phyloP scores from a whole-genome alignment of 2,113 vertebrate species.

The Amphilophus citrinellus region DNA sequence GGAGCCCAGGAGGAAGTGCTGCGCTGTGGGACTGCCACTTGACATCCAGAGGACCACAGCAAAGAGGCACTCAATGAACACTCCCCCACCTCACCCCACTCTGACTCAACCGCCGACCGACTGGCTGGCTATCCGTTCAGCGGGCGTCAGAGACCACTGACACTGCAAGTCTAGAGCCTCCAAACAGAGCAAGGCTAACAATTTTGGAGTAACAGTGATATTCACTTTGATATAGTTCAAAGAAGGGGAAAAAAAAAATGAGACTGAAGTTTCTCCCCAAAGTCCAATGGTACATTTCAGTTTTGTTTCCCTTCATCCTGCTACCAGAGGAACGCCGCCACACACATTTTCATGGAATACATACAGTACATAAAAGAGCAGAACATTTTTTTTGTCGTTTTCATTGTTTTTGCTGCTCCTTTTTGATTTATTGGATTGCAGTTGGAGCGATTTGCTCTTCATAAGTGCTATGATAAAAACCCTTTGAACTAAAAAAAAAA shows the following conservation, averaged over 20 bases:
- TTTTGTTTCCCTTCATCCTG: slow-evolving; percentile 75
- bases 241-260: slow-evolving; percentile 35
- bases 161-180: slow-evolving; percentile 74
- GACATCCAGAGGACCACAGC: slow-evolving; percentile 68
- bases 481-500: slow-evolving; percentile 73
- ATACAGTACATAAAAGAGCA: slow-evolving; percentile 76
- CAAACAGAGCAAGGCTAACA: slow-evolving; percentile 78
- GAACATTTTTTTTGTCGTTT: slow-evolving; percentile 49
- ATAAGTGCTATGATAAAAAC: slow-evolving; percentile 85
- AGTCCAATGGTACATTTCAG: slow-evolving; percentile 75
- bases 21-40: slow-evolving; percentile 51
- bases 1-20: slow-evolving; percentile 71
- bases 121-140: slow-evolving; percentile 33
- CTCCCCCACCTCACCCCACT: slow-evolving; percentile 34
- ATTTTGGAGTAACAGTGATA: slow-evolving; percentile 84
- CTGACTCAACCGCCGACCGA: slow-evolving; percentile 1
- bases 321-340: slow-evolving; percentile 67
- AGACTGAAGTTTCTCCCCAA: slow-evolving; percentile 51
- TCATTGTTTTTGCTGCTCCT: slow-evolving; percentile 65
- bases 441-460: slow-evolving; percentile 79
- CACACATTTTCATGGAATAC: slow-evolving; percentile 70
- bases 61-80: slow-evolving; percentile 80
- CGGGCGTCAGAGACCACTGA: slow-evolving; percentile 57
- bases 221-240: slow-evolving; percentile 78
- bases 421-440: slow-evolving; percentile 81